A percentile compares a stretch with the other conserved stretches of the same genome.
Evolutionary conservation across 2,113 vertebrate genomes (phyloP).

Genomic region (Calidris pygmaea): DNA sequence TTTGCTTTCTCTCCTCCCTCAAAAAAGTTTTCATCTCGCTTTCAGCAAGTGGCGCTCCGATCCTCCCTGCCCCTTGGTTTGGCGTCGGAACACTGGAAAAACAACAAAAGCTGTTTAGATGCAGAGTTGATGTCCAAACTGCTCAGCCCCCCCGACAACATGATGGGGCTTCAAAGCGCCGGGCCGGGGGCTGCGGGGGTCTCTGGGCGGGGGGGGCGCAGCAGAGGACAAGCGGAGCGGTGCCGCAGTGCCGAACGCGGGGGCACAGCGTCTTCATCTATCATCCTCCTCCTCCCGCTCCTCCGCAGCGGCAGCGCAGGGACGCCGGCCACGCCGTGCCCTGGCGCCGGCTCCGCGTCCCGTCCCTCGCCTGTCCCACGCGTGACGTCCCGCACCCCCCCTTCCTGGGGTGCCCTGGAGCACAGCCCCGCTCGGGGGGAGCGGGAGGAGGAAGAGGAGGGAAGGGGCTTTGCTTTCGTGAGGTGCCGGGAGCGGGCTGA

Average conservation of each 20-base stretch:
- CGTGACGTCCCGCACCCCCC: background rate
- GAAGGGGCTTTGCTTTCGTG: background rate
- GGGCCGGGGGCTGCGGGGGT: fast-evolving
- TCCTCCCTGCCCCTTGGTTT: background rate
- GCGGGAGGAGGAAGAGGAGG: too few species aligned
- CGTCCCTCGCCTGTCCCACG: background rate
- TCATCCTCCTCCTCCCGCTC: background rate
- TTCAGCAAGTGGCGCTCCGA: background rate
- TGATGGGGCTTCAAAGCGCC: background rate
- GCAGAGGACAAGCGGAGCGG: background rate
- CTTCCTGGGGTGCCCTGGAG: background rate
- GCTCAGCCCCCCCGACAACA: background rate
- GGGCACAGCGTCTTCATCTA: background rate
- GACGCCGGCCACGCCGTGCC: background rate
- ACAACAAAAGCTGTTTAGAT: background rate
- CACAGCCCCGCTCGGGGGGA: background rate
- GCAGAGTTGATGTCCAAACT: background rate
- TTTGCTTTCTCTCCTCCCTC: background rate
- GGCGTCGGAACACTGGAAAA: background rate
- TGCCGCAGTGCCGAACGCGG: background rate
- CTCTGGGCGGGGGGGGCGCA: background rate
- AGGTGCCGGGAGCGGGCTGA: background rate
- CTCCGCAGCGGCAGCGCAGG: background rate
- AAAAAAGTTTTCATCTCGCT: background rate
- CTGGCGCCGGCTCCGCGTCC: background rate